Conservation (phyloP, 2,888 invertebrate species). For the Scaptomyza tumidula region DNA sequence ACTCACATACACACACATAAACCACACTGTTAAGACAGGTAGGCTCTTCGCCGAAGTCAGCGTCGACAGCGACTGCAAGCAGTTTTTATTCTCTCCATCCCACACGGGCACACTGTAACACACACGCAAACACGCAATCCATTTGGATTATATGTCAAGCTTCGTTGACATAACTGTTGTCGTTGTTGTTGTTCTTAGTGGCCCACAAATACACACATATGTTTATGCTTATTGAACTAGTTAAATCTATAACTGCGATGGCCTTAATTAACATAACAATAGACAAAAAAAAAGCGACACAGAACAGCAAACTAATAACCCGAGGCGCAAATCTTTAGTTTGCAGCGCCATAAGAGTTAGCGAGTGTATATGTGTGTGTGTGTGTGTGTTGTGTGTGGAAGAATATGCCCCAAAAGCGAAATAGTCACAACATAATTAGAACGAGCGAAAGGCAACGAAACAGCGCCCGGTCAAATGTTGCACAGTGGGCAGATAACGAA, state of each 20-base stretch:
- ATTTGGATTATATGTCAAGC: slow-evolving; percentile 44
- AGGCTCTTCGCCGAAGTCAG: not conserved
- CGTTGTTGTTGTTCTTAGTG: slow-evolving; percentile 27
- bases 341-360: slow-evolving; percentile 26
- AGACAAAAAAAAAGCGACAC: slow-evolving; percentile 43
- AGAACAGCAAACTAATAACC: slow-evolving; percentile 46
- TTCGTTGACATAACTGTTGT: slow-evolving; percentile 44
- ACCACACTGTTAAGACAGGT: slow-evolving; percentile 32
- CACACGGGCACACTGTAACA: slow-evolving; percentile 27
- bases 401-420: slow-evolving; percentile 56
- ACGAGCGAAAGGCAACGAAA: slow-evolving; percentile 64
- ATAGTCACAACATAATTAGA: slow-evolving; percentile 65
- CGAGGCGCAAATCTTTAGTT: slow-evolving; percentile 29
- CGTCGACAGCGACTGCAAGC: slow-evolving; percentile 38
- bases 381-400: slow-evolving; percentile 14
- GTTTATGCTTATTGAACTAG: slow-evolving; percentile 65
- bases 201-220: slow-evolving; percentile 24
- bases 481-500: slow-evolving; percentile 51
- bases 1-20: slow-evolving; percentile 9
- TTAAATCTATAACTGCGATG: slow-evolving; percentile 66
- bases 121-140: slow-evolving; percentile 11
- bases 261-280: slow-evolving; percentile 81
- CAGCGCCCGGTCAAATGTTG: slow-evolving; percentile 54
- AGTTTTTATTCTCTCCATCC: slow-evolving; percentile 44
- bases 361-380: not conserved